A percentile compares a stretch with the other conserved stretches of the same genome.
These are phyloP conservation scores for Tragelaphus scriptus DNA, from an alignment of 2,113 vertebrate species.

Conservation along the genomic window DNA sequence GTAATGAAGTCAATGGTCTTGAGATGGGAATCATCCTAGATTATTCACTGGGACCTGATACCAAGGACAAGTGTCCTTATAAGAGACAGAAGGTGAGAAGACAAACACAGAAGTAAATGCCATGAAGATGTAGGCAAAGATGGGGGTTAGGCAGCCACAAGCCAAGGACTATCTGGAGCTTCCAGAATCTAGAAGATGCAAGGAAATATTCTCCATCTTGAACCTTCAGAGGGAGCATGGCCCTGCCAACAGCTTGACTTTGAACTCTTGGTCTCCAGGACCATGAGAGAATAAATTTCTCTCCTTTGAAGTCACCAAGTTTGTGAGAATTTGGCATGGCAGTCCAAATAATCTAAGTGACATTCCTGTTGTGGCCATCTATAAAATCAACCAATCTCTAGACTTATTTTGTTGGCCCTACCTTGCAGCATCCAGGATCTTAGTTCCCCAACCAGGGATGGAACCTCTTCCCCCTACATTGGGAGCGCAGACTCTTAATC, in stretches of 20 bases:
- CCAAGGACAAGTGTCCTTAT: background rate
- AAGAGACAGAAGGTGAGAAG: background rate
- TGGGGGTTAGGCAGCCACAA: background rate
- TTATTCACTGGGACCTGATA: background rate
- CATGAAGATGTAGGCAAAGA: background rate
- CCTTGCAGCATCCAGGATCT: background rate
- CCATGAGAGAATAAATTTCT: background rate
- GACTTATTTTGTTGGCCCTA: background rate
- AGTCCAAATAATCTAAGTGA: background rate
- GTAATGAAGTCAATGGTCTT: background rate
- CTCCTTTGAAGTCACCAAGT: background rate
- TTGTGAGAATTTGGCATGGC: background rate
- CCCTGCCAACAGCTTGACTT: background rate
- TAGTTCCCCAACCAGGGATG: background rate
- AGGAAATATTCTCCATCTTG: background rate
- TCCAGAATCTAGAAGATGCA: background rate
- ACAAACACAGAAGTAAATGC: background rate
- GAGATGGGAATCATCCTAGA: background rate
- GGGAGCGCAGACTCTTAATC: background rate
- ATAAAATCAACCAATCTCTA: background rate
- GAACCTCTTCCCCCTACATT: background rate
- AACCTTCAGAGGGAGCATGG: background rate
- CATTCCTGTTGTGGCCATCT: background rate
- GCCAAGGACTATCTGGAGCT: background rate
- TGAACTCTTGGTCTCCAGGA: background rate